Percentiles rank a stretch among this genome's conserved stretches.
phyloP scores from a whole-genome alignment of 30 jellyfish, hydroid and myxozoan species.

The Aurelia coerulea region DNA sequence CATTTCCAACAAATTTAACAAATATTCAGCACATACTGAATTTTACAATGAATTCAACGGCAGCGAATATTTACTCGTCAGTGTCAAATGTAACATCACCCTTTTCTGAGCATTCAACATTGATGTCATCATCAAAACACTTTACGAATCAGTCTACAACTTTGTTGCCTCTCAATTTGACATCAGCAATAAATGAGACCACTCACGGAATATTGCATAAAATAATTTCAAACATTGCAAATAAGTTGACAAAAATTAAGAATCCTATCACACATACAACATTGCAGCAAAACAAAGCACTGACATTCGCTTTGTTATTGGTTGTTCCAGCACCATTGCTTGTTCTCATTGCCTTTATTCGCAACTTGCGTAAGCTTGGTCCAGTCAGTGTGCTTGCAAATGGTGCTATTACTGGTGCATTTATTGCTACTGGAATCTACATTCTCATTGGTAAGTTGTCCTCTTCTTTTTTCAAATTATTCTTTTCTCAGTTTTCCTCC shows the following conservation, averaged over 20 bases:
- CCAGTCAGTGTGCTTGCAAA: conserved; percentile 97
- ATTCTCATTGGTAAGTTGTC: conserved; percentile 79
- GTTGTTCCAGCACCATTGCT: conserved; percentile 77
- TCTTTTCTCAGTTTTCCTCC: too few species aligned
- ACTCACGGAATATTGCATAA: conserved; percentile 1
- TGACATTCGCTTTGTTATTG: conserved; percentile 83
- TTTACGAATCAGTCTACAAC: neutral
- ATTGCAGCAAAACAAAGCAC: conserved; percentile 58
- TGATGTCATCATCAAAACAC: too few species aligned
- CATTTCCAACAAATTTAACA: neutral
- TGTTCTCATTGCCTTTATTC: conserved; percentile 71
- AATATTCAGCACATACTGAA: neutral
- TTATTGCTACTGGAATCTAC: conserved; percentile 84
- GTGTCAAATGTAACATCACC: neutral
- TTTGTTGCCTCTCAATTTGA: neutral
- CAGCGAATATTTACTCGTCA: neutral
- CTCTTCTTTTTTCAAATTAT: neutral
- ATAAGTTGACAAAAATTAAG: conserved; percentile 34
- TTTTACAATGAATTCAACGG: neutral
- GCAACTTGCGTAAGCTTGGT: conserved; percentile 86
- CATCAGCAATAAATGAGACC: neutral
- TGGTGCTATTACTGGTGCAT: conserved; percentile 86
- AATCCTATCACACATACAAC: conserved; percentile 76
- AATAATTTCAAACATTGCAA: conserved; percentile 12
- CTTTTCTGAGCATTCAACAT: too few species aligned